phyloP scores from a whole-genome alignment of 2,888 invertebrate species.

The Drosophila meridionalis region DNA sequence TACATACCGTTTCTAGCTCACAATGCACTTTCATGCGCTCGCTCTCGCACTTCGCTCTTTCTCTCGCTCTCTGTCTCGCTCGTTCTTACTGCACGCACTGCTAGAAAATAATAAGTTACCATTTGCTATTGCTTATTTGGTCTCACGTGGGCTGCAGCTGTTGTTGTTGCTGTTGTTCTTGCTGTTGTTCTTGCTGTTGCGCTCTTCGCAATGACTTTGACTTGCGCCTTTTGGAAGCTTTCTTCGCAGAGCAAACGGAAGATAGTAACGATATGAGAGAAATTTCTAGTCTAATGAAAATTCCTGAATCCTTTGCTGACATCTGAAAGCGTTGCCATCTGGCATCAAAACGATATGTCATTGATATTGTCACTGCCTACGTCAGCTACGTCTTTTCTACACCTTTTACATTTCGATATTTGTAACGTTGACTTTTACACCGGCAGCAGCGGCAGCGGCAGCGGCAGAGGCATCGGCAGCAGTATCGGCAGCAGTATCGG shows the following conservation, averaged over 20 bases:
- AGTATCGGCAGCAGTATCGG: not conserved
- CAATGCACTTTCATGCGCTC: constrained; percentile 65
- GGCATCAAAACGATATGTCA: constrained; percentile 18
- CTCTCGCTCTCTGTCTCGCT: not conserved
- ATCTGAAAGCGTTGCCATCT: constrained; percentile 39
- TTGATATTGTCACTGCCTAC: constrained; percentile 42
- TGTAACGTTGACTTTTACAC: constrained; percentile 17
- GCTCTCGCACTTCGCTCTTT: constrained; percentile 14
- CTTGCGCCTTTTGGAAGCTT: not conserved
- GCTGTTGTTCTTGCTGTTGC: constrained; percentile 2
- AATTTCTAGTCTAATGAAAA: not conserved
- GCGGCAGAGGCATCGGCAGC: not conserved
- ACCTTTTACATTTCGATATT: constrained; percentile 9
- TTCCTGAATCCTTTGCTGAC: constrained; percentile 17
- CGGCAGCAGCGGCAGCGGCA: constrained; percentile 10
- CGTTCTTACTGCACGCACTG: constrained; percentile 5
- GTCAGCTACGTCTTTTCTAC: constrained; percentile 17
- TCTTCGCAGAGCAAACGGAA: not conserved
- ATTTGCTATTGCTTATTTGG: constrained; percentile 6
- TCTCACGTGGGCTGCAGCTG: constrained; percentile 8
- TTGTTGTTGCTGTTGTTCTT: not conserved
- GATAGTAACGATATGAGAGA: not conserved
- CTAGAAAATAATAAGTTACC: constrained; percentile 6
- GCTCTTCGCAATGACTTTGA: not conserved
- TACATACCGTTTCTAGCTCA: constrained; percentile 26